Conservation (phyloP, 1,140 invertebrate species). For the Lanistes nyassanus region DNA sequence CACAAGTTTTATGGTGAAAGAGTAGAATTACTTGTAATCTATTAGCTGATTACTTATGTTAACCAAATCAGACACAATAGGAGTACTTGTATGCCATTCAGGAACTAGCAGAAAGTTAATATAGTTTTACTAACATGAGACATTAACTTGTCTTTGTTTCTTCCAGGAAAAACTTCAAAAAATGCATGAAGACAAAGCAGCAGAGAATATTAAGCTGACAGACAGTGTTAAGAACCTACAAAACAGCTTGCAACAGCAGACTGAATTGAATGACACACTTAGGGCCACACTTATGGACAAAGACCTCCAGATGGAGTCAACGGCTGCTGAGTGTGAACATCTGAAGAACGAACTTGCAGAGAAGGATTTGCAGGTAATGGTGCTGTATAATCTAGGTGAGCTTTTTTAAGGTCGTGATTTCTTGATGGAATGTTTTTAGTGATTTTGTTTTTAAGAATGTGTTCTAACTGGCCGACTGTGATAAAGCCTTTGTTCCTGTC, state of each 20-base stretch:
- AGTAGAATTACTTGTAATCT: too few species aligned
- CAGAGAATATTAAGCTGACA: conserved; percentile 27
- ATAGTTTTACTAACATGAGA: neutral
- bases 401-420: too few species aligned
- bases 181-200: conserved; percentile 26
- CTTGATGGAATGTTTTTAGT: too few species aligned
- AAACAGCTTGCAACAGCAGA: conserved; percentile 18
- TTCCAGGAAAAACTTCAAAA: neutral
- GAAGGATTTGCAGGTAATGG: conserved; percentile 8
- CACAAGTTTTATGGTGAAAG: too few species aligned
- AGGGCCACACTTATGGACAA: conserved; percentile 34
- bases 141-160: neutral
- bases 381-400: too few species aligned
- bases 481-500: too few species aligned
- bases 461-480: too few species aligned
- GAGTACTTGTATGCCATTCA: too few species aligned
- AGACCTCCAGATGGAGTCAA: conserved; percentile 24
- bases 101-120: too few species aligned
- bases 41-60: too few species aligned
- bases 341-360: neutral
- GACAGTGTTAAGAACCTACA: conserved; percentile 31
- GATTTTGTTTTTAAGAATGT: too few species aligned
- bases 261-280: conserved; percentile 24
- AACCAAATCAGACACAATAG: too few species aligned
- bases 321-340: conserved; percentile 16